Evolutionary conservation across 2,797 vertebrate species (phyloP).

Genomic region (Microtus obscurus): DNA sequence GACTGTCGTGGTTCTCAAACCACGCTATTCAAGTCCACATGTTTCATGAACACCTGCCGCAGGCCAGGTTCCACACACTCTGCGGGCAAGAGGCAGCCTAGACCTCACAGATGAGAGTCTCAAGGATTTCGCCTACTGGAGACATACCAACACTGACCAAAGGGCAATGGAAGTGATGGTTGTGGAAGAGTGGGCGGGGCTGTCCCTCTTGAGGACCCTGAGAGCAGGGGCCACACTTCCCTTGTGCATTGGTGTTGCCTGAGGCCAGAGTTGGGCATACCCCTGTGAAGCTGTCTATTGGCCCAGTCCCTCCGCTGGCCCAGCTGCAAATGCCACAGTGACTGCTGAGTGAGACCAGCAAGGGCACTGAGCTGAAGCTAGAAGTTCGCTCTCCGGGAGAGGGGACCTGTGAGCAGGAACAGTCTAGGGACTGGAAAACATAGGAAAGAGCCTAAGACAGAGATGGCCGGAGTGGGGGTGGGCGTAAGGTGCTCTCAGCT

Average conservation of each 20-base stretch:
- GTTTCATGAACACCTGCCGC: not conserved
- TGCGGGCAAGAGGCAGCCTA: fast-evolving
- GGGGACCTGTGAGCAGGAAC: not conserved
- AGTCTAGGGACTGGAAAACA: not conserved
- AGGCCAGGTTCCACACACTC: not conserved
- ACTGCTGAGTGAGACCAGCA: fast-evolving
- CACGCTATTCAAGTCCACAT: fast-evolving
- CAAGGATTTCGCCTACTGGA: not conserved
- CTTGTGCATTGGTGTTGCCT: too few species aligned
- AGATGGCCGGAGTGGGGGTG: too few species aligned
- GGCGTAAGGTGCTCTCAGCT: not conserved
- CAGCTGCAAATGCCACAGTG: not conserved
- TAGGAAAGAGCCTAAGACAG: not conserved
- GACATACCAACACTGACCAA: not conserved
- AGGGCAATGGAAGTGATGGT: not conserved
- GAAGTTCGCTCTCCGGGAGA: not conserved
- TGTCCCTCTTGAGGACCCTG: not conserved
- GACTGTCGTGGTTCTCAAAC: not conserved
- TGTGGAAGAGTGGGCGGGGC: not conserved
- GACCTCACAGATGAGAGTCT: not conserved
- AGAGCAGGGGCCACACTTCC: not conserved
- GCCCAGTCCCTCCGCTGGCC: not conserved
- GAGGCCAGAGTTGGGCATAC: not conserved
- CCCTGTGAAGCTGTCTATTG: not conserved
- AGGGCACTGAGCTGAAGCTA: not conserved